phyloP scores from a whole-genome alignment of 2,888 invertebrate species.

The Gasteruption jaculator region DNA sequence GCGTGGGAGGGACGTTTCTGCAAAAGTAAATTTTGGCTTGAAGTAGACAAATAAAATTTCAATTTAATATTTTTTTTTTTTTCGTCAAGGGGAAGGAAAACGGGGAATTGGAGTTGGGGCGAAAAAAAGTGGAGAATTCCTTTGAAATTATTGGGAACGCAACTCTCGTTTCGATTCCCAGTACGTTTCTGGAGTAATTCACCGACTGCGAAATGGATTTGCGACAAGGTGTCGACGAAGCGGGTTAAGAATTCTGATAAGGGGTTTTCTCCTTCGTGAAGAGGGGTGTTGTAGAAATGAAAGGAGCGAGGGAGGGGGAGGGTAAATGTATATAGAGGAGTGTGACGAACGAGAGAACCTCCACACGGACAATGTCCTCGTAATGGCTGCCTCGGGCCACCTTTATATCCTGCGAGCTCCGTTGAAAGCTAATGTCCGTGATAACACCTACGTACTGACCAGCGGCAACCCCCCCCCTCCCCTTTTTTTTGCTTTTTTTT shows the following conservation, averaged over 20 bases:
- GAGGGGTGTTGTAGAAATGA: not conserved
- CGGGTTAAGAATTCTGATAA: constrained; percentile 46
- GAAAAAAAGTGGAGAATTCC: too few species aligned
- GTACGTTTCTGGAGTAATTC: constrained; percentile 37
- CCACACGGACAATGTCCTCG: constrained; percentile 46
- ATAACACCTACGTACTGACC: constrained; percentile 36
- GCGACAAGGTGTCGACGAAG: constrained; percentile 45
- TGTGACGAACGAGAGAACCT: constrained; percentile 27
- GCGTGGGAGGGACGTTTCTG: too few species aligned
- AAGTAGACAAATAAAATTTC: too few species aligned
- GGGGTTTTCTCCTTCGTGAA: constrained; percentile 21
- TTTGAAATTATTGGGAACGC: constrained; percentile 28
- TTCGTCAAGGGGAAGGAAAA: constrained; percentile 19
- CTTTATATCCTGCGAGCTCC: constrained; percentile 42
- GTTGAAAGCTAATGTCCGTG: constrained; percentile 47
- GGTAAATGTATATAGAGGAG: too few species aligned
- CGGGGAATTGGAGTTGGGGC: constrained; percentile 26
- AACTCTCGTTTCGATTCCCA: constrained; percentile 38
- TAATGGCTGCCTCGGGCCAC: constrained; percentile 47
- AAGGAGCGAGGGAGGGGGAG: constrained; percentile 15
- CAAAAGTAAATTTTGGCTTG: too few species aligned
- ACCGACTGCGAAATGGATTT: constrained; percentile 46
- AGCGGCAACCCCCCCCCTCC: constrained; percentile 21
- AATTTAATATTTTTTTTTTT: constrained; percentile 4
- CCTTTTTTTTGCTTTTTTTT: constrained; percentile 8